phyloP scores from a whole-genome alignment of 2,113 vertebrate species.

The Oxygymnocypris stewartii region DNA sequence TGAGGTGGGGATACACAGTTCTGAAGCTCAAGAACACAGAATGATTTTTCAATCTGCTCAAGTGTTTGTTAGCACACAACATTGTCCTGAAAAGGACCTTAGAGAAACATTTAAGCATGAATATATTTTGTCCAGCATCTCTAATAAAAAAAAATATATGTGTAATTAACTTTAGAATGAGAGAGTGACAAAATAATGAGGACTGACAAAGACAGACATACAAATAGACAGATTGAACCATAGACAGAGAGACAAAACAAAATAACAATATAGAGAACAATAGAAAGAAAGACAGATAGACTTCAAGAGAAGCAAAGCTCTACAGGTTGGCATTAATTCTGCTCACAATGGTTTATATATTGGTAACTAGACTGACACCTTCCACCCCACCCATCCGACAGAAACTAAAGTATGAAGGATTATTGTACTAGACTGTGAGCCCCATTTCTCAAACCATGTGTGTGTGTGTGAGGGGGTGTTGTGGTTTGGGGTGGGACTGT shows the following conservation, averaged over 20 bases:
- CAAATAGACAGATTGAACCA: too few species aligned
- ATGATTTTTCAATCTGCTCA: slow-evolving; percentile 3
- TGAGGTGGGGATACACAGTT: slow-evolving; percentile 21
- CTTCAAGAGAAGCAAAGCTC: background rate
- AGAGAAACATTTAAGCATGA: background rate
- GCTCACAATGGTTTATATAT: slow-evolving; percentile 20
- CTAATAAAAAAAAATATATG: background rate
- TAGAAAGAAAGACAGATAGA: background rate
- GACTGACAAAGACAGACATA: too few species aligned
- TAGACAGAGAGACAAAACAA: background rate
- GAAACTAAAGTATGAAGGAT: slow-evolving; percentile 46
- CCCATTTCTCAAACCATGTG: slow-evolving; percentile 31
- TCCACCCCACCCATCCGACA: slow-evolving; percentile 43
- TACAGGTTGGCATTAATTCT: slow-evolving; percentile 33
- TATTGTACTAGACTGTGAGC: slow-evolving; percentile 43
- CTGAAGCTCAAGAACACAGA: slow-evolving; percentile 5
- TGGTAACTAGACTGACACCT: slow-evolving; percentile 30
- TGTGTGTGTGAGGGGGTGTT: slow-evolving; percentile 12
- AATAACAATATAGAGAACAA: background rate
- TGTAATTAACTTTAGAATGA: background rate
- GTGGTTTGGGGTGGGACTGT: slow-evolving; percentile 19
- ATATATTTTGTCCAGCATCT: slow-evolving; percentile 17
- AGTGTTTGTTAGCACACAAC: background rate
- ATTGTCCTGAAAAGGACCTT: background rate
- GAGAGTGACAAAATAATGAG: too few species aligned